These are phyloP conservation scores for Loris lydekkerianus DNA, from an alignment of 2,797 vertebrate genomes.

Conservation along the genomic window DNA sequence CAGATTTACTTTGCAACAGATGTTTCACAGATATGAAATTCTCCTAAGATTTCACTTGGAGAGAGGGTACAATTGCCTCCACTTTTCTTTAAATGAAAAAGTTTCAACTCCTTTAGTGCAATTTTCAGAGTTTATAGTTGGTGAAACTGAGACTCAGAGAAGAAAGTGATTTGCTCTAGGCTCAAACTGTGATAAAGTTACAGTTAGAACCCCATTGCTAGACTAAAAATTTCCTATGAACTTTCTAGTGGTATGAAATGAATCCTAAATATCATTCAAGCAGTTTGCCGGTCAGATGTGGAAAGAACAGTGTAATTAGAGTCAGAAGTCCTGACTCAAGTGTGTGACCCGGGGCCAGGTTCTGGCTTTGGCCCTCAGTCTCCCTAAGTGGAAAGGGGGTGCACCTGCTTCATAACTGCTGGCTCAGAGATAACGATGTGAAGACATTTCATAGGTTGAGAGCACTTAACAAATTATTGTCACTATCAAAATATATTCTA, in stretches of 20 bases:
- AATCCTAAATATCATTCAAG: not conserved
- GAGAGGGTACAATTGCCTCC: not conserved
- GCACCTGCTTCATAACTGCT: not conserved
- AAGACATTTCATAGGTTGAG: not conserved
- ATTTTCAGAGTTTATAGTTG: not conserved
- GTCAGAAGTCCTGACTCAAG: not conserved
- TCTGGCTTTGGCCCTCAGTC: not conserved
- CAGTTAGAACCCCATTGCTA: not conserved
- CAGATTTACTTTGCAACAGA: not conserved
- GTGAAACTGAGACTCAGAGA: not conserved
- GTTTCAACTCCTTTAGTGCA: not conserved
- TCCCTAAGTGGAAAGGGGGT: not conserved
- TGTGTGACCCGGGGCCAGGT: not conserved
- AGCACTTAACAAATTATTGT: not conserved
- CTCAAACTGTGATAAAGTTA: not conserved
- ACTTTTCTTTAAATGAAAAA: no score
- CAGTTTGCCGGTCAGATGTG: not conserved
- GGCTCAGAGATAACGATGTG: not conserved
- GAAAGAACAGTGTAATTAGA: not conserved
- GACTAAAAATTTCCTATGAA: not conserved
- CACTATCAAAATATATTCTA: conserved; percentile 3
- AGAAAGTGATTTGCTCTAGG: not conserved
- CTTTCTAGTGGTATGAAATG: not conserved
- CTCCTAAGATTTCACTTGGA: not conserved
- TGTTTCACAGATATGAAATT: not conserved